These are phyloP conservation scores for Aldrovandia affinis DNA, from an alignment of 2,797 vertebrate species.

Conservation along the genomic window DNA sequence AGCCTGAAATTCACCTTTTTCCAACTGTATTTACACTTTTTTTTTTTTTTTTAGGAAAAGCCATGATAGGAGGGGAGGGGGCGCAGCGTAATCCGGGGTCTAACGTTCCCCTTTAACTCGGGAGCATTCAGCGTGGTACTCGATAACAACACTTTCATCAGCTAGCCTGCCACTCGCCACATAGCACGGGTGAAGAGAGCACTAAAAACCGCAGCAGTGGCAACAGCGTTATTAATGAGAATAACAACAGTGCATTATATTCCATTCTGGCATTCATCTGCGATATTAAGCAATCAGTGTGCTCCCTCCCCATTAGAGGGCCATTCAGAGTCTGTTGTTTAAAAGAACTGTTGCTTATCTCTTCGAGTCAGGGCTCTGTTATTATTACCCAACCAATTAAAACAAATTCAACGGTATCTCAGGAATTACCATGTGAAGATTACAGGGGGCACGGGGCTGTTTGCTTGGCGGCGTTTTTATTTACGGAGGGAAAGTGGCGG, in stretches of 20 bases:
- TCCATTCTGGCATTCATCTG: constrained; percentile 51
- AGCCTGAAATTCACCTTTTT: too few relatives aligned
- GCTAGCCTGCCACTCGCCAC: background rate
- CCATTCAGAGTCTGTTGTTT: constrained; percentile 46
- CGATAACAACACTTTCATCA: background rate
- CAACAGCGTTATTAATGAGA: background rate
- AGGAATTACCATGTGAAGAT: constrained; percentile 53
- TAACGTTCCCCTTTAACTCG: background rate
- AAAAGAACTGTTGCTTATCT: constrained; percentile 58
- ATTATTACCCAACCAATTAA: constrained; percentile 66
- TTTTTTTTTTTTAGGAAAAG: too few relatives aligned
- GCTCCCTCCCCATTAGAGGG: constrained; percentile 43
- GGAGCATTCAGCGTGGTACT: background rate
- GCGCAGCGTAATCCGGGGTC: background rate
- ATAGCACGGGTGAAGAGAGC: background rate
- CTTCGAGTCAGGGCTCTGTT: constrained; percentile 56
- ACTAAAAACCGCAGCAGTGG: background rate
- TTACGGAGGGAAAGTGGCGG: background rate
- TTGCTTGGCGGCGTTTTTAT: constrained; percentile 14
- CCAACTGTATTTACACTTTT: too few relatives aligned
- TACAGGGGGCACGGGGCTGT: background rate
- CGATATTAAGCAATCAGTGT: constrained; percentile 42
- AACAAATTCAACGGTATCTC: constrained; percentile 52
- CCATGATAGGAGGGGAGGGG: background rate
- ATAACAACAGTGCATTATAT: background rate